Evolutionary conservation across 2,113 vertebrate species (phyloP), one percentile per base, ranked within the genome.

Genomic region (Oxygymnocypris stewartii): DNA sequence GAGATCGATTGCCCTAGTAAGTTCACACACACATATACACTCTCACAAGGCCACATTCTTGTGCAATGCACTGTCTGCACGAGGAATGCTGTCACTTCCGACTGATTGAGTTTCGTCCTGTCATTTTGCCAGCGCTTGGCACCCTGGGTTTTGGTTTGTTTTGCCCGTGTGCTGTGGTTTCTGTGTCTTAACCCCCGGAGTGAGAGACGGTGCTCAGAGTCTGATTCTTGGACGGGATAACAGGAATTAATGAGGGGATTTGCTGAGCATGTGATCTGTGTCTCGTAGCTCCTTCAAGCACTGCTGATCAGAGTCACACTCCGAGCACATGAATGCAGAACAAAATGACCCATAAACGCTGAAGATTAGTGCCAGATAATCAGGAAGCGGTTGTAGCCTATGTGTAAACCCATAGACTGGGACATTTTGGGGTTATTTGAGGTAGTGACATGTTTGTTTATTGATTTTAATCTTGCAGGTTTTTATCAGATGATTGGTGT

Each of bases 1-100:
- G 98, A 99, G 92, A 94, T 96, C 57, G 94, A 96, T 94, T 99
- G 98, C 92, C 96, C 97, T 84, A 95, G 98, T 98, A 90, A 94
- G 94, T 94, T 80, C 0, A 49, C 31, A 65, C 35, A 57, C 71
- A 65, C 69, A 74, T 77, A 81, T 61, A 59, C 10, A 40, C 71
- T 54, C 73, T 76, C 75, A 79, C 67, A 85, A n/a, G 37, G 12
- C n/a, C 54, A 77, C 13, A 23, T 44, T 49, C 42, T 47, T 12
- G n/a, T 73, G 57, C 59, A 40, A 44, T 69, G 7, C 16, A 14
- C 61, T 31, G 31, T n/a, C 16, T 0, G 8, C 67, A 37, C 8
- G 3, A 79, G 31, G 20, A 40, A 14, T 3, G 6, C 14, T 12
- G 8, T 81, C 37, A 59, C 49, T 61, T 80, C 9, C 0, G n/a